Conservation (phyloP, 2,888 invertebrate species). For the Mamestra brassicae region DNA sequence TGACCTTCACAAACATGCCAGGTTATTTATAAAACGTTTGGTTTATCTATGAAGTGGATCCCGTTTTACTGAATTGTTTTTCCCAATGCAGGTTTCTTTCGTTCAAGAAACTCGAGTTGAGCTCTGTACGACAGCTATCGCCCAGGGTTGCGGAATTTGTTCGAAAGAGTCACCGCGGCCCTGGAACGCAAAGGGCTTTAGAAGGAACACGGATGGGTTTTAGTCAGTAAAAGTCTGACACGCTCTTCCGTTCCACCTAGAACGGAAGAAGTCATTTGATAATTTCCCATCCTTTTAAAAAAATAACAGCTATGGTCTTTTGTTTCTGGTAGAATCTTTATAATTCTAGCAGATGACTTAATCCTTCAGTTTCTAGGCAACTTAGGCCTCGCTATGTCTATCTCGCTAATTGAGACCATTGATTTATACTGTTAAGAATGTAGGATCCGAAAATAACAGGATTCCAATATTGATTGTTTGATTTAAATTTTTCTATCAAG, state of each 20-base stretch:
- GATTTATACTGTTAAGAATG: neutral
- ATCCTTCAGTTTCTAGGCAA: neutral
- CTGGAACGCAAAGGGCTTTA: too few relatives aligned
- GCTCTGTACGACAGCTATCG: neutral
- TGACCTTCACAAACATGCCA: slow-evolving; percentile 41
- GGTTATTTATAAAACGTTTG: slow-evolving; percentile 41
- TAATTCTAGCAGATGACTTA: too few relatives aligned
- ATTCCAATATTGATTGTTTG: neutral
- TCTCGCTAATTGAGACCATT: neutral
- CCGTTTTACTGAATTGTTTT: slow-evolving; percentile 7
- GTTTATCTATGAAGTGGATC: slow-evolving; percentile 14
- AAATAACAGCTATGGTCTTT: neutral
- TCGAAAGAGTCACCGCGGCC: too few relatives aligned
- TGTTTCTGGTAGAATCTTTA: neutral
- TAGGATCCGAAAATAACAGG: neutral
- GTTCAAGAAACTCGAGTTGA: neutral
- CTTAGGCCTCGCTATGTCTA: neutral
- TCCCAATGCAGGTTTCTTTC: neutral
- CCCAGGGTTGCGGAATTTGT: too few relatives aligned
- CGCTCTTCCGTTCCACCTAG: too few relatives aligned
- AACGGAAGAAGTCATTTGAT: too few relatives aligned
- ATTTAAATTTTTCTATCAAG: neutral
- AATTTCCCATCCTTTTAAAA: too few relatives aligned
- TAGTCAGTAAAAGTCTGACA: too few relatives aligned
- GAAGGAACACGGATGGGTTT: too few relatives aligned